phyloP scores from a whole-genome alignment of 2,797 vertebrate genomes.

The Lagorchestes hirsutus region DNA sequence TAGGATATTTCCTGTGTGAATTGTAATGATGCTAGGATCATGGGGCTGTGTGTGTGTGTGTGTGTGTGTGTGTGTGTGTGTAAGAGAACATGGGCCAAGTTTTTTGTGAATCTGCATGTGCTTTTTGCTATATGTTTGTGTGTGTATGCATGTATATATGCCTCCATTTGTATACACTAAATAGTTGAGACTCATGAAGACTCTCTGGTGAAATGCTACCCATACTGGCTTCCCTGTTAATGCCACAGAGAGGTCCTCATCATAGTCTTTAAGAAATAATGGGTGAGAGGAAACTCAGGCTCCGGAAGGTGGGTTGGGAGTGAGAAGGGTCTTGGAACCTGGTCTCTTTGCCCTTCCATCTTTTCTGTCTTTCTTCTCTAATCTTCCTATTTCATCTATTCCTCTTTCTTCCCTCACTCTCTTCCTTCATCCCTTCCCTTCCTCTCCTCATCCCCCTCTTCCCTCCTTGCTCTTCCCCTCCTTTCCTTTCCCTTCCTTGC shows the following conservation, averaged over 20 bases:
- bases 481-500: background rate
- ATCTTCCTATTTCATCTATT: background rate
- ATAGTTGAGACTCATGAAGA: background rate
- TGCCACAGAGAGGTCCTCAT: background rate
- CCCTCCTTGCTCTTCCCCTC: background rate
- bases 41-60: background rate
- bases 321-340: background rate
- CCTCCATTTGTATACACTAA: accelerated
- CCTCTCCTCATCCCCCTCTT: background rate
- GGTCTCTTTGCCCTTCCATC: background rate
- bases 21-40: background rate
- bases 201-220: background rate
- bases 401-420: background rate
- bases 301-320: background rate
- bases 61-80: background rate
- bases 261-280: background rate
- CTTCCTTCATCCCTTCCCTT: background rate
- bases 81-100: accelerated
- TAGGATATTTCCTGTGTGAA: background rate
- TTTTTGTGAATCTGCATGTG: background rate
- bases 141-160: background rate
- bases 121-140: background rate
- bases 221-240: background rate
- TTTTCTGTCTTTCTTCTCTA: background rate
- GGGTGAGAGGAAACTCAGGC: background rate